phyloP scores from a whole-genome alignment of 2,888 invertebrate species.

The Tenthredo scrophulariae region DNA sequence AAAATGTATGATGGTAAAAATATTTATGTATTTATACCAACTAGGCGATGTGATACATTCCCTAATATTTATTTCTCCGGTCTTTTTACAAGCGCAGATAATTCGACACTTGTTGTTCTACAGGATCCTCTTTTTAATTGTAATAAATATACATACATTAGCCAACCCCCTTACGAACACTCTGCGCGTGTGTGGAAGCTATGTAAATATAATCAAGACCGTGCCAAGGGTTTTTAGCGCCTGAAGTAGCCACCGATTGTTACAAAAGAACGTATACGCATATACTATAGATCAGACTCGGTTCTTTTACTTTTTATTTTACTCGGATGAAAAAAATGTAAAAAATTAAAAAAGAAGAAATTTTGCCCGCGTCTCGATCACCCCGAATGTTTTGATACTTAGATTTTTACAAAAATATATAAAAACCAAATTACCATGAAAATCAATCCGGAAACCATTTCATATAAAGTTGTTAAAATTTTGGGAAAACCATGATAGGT shows the following conservation, averaged over 20 bases:
- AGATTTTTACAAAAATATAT: not conserved
- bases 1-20: not conserved
- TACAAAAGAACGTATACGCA: not conserved
- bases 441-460: not conserved
- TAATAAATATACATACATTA: not conserved
- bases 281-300: not conserved
- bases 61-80: not conserved
- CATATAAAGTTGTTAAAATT: not conserved
- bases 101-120: not conserved
- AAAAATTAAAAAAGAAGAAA: too few relatives aligned
- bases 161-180: not conserved
- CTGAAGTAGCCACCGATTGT: not conserved
- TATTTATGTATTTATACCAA: not conserved
- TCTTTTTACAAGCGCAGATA: not conserved
- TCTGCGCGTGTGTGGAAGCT: not conserved
- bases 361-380: not conserved
- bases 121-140: not conserved
- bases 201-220: constrained; percentile 4
- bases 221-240: not conserved
- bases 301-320: not conserved
- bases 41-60: not conserved
- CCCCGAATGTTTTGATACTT: not conserved
- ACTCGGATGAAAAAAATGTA: too few relatives aligned
- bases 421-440: not conserved
- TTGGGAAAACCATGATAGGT: not conserved